Conservation (phyloP, 2,797 vertebrate genomes). For the Thripadectes ignobilis region DNA sequence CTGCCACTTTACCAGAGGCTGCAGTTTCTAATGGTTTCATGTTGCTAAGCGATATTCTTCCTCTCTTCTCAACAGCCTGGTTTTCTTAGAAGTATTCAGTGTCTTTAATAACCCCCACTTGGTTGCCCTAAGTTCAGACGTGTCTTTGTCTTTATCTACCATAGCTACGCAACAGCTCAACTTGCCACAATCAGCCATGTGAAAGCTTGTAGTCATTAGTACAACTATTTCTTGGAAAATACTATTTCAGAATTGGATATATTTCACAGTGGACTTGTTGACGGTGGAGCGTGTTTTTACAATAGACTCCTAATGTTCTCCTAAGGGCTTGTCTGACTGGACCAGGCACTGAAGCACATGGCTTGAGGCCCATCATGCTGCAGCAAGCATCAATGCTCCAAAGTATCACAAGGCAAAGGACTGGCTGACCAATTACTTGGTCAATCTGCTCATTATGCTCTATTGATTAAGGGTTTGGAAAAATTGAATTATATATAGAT, state of each 20-base stretch:
- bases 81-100: not conserved
- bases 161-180: not conserved
- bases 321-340: not conserved
- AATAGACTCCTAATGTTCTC: not conserved
- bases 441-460: not conserved
- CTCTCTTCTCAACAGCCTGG: not conserved
- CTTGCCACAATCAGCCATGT: not conserved
- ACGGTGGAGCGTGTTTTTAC: not conserved
- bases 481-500: not conserved
- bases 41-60: not conserved
- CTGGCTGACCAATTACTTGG: not conserved
- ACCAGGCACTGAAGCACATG: accelerated
- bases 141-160: not conserved
- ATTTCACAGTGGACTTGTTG: not conserved
- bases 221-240: not conserved
- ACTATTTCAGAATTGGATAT: not conserved
- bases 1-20: not conserved
- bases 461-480: not conserved
- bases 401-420: not conserved
- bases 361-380: not conserved
- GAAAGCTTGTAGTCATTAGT: not conserved
- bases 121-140: not conserved
- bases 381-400: not conserved
- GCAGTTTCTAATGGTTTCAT: not conserved
- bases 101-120: not conserved